Base-by-base conservation (phyloP, 2,888 invertebrate species). In the Lycia hirtaria region DNA sequence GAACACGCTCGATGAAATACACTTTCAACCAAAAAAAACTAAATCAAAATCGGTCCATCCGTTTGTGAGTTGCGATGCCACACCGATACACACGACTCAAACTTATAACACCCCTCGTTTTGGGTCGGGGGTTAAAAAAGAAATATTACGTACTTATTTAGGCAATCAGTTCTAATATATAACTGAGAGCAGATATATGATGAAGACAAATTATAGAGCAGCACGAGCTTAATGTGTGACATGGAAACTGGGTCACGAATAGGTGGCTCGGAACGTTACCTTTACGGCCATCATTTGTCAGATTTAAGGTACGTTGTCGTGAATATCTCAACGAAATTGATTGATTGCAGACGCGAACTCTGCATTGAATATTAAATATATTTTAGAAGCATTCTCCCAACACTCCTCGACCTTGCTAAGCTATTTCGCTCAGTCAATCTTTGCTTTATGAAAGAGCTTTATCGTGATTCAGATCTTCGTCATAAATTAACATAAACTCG, bases 401-500 rank as follows among this genome's bases (percentile, higher is more conserved):
- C 12, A 56, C 57, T 37, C 51, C 59, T 63, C 47, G 49, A 49
- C 54, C 52, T 53, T 44, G 54, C 64, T 67, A 67, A 69, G 48
- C 71, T 69, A 77, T 77, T 76, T 68, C 54, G 48, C 64, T 69
- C 57, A 65, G 73, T 78, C 69, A 78, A 77, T 80, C 69, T 74
- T 75, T 68, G 67, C 67, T 63, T 72, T 70, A 69, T 65, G 65
- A 72, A 66, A 48, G 66, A 67, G 69, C 67, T 75, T 72, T 73
- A 71, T 60, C 44, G 56, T 53, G 44, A 35, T 41, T 55, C 48
- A 57, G 43, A 65, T 64, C 66, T 64, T 61, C 61, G 47, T 68
- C 65, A 64, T 37, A 69, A 78, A 84, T 85, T 81, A 76, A 54
- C 83, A 83, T 83, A 78, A 80, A 79, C 67, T 75, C 65, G 56